Conservation (phyloP, 2,888 invertebrate species). For the Geotrupes spiniger region DNA sequence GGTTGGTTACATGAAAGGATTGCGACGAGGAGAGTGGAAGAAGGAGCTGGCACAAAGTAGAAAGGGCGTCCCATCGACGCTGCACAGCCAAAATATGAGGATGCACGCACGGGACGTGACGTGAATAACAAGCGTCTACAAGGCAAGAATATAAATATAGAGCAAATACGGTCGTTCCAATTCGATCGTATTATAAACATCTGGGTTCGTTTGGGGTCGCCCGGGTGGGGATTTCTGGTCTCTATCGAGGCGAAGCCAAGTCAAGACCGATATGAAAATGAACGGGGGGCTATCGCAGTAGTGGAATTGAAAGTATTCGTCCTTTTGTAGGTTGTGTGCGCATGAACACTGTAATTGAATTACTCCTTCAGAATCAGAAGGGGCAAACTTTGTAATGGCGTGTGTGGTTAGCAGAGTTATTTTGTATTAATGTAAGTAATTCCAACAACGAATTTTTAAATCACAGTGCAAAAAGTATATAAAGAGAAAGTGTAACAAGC, state of each 20-base stretch:
- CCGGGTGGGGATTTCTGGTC: no score
- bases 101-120: constrained; percentile 22
- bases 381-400: no score
- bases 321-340: no score
- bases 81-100: constrained; percentile 6
- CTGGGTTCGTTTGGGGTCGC: constrained; percentile 18
- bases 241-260: constrained; percentile 4
- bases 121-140: constrained; percentile 21
- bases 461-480: no score
- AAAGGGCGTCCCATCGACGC: neutral
- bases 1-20: no score
- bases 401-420: no score
- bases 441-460: no score
- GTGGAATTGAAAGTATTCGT: no score
- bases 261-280: neutral
- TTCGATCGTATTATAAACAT: constrained; percentile 21
- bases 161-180: constrained; percentile 14
- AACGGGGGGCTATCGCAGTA: neutral
- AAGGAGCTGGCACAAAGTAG: neutral
- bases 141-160: constrained; percentile 18
- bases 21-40: neutral
- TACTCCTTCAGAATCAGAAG: no score
- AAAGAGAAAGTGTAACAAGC: no score
- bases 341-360: no score
- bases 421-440: no score